These are phyloP conservation scores for Hirtodrosophila cameraria DNA, from an alignment of 2,888 invertebrate genomes.

Conservation along the genomic window DNA sequence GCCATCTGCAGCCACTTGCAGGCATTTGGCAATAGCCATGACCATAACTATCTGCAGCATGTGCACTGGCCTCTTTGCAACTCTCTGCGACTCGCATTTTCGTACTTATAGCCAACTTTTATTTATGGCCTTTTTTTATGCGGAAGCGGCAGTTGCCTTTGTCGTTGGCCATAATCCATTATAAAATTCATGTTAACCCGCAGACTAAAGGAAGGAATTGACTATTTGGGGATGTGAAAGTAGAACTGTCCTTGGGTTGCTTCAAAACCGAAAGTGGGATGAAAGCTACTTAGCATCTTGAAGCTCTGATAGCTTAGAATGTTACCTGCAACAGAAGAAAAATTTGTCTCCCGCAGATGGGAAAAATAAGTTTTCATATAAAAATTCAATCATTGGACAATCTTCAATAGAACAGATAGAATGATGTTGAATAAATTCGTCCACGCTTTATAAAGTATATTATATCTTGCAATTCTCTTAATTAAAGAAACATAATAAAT, in stretches of 20 bases:
- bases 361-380: no score
- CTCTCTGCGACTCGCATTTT: slow-evolving; percentile 4
- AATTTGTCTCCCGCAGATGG: no score
- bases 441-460: no score
- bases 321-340: no score
- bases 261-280: not conserved
- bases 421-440: no score
- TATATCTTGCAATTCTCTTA: no score
- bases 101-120: slow-evolving; percentile 32
- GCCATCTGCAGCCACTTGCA: slow-evolving; percentile 22
- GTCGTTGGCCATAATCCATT: slow-evolving; percentile 41
- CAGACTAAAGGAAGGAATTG: not conserved
- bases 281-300: no score
- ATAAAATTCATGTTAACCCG: slow-evolving; percentile 35
- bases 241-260: slow-evolving; percentile 1
- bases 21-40: slow-evolving; percentile 56
- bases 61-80: slow-evolving; percentile 22
- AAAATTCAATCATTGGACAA: no score
- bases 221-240: no score
- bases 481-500: no score
- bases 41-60: slow-evolving; percentile 48
- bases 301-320: no score
- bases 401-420: no score
- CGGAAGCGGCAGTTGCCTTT: slow-evolving; percentile 60
- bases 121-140: slow-evolving; percentile 63